Base-by-base conservation (phyloP, 2,113 vertebrate genomes). In the Pterophyllum scalare region DNA sequence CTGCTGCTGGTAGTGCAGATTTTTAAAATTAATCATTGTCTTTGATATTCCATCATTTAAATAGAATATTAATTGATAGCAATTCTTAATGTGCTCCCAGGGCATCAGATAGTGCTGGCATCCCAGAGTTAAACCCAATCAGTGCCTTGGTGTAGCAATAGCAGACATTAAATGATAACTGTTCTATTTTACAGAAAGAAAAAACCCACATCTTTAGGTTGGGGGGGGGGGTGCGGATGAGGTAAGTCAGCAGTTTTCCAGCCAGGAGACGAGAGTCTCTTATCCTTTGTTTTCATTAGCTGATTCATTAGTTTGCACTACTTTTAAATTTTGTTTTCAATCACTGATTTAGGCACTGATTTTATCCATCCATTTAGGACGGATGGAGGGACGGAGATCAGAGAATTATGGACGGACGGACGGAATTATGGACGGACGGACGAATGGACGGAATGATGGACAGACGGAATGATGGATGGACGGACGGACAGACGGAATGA, bases 51-150 rank as follows among this genome's bases (percentile, higher is more conserved):
- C 0, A 4, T 33, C 52, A 72, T 33, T 33, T n/a, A 54, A 72
- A 54, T 14, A n/a, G 67, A 72, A 54, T 33, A 54, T 52, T 70
- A 49, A 70, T 70, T 70, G 65, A 20, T 31, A 20, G 43, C 43
- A 1, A 19, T 70, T 52, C 24, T 70, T 52, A 52, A 70, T 13
- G 65, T 1, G 65, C 9, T 70, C 40, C 40, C 40, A 49, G 24
- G 64, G 5, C 19, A 22, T 31, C 24, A 49, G 65, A 49, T 28
- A 33, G 31, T 33, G 6, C 65, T 28, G 65, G 28, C 65, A 52
- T 52, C 12, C 65, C 65, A 49, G 43, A 70, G 24, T 70, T 43
- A 70, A 49, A 28, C 13, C 43, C 40, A 40, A 70, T 28, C 6
- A 70, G 65, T 20, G 65, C 3, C 0, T 11, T 31, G 9, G 28